Percentiles rank a stretch among this genome's conserved stretches.
phyloP scores from a whole-genome alignment of 2,113 vertebrate genomes.

The Ploceus nigricollis region DNA sequence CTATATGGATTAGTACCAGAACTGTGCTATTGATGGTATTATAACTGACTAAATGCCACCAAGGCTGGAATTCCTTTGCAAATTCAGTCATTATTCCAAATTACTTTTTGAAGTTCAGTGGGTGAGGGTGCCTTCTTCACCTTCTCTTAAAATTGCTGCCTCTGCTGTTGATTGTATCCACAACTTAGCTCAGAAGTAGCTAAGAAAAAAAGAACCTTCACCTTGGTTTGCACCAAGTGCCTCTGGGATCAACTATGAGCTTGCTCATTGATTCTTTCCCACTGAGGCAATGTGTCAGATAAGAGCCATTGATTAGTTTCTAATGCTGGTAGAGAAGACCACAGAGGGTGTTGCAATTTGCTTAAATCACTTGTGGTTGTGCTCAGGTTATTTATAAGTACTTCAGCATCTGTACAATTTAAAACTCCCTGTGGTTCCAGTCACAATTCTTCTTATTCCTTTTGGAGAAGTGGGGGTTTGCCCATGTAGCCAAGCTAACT shows the following conservation, averaged over 20 bases:
- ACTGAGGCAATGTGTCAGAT: background rate
- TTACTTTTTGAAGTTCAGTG: background rate
- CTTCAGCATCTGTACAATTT: background rate
- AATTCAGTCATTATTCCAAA: background rate
- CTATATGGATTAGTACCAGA: background rate
- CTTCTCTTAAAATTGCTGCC: background rate
- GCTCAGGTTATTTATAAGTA: background rate
- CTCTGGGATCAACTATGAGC: background rate
- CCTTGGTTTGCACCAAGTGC: background rate
- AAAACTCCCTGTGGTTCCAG: background rate
- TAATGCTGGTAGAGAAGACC: background rate
- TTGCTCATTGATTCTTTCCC: background rate
- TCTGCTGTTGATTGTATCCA: background rate
- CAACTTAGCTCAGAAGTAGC: background rate
- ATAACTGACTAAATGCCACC: background rate
- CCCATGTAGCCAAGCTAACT: background rate
- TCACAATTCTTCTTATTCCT: background rate
- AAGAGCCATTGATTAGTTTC: background rate
- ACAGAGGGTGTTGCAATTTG: background rate
- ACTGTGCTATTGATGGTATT: background rate
- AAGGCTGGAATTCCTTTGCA: background rate
- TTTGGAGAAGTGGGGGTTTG: background rate
- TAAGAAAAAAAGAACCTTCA: background rate
- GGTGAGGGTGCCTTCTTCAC: background rate
- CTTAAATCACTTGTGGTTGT: background rate